Conservation (phyloP, 1,140 invertebrate species). For the Ectropis grisescens region DNA sequence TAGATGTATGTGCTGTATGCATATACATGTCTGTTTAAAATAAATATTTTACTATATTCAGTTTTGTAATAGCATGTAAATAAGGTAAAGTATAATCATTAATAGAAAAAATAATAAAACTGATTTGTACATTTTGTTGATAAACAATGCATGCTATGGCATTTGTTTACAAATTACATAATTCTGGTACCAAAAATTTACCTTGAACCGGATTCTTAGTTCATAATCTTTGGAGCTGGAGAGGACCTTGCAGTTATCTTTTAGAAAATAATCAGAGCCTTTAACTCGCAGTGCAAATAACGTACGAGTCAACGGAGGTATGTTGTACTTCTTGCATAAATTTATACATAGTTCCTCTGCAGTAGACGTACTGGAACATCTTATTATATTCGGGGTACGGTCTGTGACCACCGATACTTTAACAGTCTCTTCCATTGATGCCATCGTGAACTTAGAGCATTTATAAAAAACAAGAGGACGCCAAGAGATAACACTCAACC, state of each 20-base stretch:
- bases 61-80: too few species aligned
- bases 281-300: constrained; percentile 80
- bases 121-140: too few species aligned
- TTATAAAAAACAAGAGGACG: constrained; percentile 54
- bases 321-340: constrained; percentile 77
- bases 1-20: too few species aligned
- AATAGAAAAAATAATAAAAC: too few species aligned
- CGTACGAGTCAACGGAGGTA: constrained; percentile 81
- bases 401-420: constrained; percentile 52
- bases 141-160: too few species aligned
- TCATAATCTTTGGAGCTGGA: constrained; percentile 73
- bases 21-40: too few species aligned
- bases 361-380: constrained; percentile 42
- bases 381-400: constrained; percentile 35
- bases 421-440: constrained; percentile 39
- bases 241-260: constrained; percentile 71
- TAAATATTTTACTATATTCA: too few species aligned
- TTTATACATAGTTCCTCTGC: constrained; percentile 80
- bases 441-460: constrained; percentile 46
- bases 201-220: constrained; percentile 84
- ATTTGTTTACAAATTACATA: constrained; percentile 1
- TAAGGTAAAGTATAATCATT: too few species aligned
- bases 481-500: constrained; percentile 34
- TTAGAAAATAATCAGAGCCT: constrained; percentile 75
- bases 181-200: too few species aligned